Evolutionary conservation across 2,888 invertebrate genomes (phyloP).

Genomic region (Pristionchus exspectatus): DNA sequence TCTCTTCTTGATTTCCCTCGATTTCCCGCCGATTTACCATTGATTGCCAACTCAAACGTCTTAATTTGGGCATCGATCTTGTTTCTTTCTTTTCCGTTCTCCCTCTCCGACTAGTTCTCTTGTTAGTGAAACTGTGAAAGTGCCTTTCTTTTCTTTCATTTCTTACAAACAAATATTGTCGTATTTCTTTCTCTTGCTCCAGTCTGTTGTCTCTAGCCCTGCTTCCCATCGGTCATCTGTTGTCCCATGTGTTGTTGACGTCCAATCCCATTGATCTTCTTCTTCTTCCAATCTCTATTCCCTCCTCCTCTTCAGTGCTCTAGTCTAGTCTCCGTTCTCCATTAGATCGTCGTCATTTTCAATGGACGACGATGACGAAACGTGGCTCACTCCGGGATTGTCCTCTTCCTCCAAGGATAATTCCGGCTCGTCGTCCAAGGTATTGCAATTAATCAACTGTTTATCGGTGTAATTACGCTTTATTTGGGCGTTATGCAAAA

Average conservation of each 20-base stretch:
- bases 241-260: background rate
- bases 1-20: constrained; percentile 6
- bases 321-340: constrained; percentile 21
- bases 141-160: background rate
- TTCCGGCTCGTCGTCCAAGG: background rate
- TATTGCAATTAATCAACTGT: background rate
- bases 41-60: constrained; percentile 5
- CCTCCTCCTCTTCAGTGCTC: background rate
- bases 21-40: constrained; percentile 15
- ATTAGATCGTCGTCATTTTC: background rate
- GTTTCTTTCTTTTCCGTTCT: background rate
- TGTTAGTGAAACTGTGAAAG: background rate
- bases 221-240: background rate
- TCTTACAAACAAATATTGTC: background rate
- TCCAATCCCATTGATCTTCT: background rate
- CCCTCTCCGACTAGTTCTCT: background rate
- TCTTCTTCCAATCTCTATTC: background rate
- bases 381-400: constrained; percentile 3
- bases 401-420: background rate
- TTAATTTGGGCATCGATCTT: background rate
- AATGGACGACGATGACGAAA: constrained; percentile 50
- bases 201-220: background rate
- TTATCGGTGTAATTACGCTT: background rate
- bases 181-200: background rate
- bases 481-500: background rate